Evolutionary conservation across 2,113 vertebrate species (phyloP).

Genomic region (Benitochromis conjunctus): DNA sequence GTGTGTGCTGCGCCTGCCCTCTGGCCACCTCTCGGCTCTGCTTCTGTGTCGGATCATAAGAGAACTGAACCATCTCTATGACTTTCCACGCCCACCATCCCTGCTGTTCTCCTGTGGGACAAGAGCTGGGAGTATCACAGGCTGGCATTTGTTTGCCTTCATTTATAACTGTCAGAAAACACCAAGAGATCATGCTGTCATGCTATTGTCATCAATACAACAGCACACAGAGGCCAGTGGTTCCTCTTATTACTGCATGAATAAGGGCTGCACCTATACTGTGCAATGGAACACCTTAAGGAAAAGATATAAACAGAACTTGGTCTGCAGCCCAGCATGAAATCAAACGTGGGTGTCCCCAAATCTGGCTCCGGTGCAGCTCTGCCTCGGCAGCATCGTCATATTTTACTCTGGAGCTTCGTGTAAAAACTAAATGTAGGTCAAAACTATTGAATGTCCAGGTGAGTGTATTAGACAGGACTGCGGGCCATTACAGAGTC

Average conservation of each 20-base stretch:
- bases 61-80: not conserved
- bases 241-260: not conserved
- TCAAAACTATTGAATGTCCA: not conserved
- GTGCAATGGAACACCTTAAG: fast-evolving
- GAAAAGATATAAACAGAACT: not conserved
- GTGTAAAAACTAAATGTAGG: not conserved
- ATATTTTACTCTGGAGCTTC: not conserved
- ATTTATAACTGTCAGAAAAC: not conserved
- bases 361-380: not conserved
- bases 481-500: not conserved
- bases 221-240: not conserved
- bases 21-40: not conserved
- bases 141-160: not conserved
- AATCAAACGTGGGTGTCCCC: fast-evolving
- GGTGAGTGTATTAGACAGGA: not conserved
- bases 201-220: not conserved
- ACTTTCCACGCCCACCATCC: not conserved
- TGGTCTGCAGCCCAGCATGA: not conserved
- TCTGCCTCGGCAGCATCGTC: not conserved
- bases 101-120: not conserved
- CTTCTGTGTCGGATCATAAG: not conserved
- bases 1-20: not conserved
- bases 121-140: not conserved
- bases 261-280: fast-evolving
- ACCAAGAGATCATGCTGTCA: not conserved